phyloP scores from a whole-genome alignment of 2,113 vertebrate genomes.

The Hydrochoerus hydrochaeris region DNA sequence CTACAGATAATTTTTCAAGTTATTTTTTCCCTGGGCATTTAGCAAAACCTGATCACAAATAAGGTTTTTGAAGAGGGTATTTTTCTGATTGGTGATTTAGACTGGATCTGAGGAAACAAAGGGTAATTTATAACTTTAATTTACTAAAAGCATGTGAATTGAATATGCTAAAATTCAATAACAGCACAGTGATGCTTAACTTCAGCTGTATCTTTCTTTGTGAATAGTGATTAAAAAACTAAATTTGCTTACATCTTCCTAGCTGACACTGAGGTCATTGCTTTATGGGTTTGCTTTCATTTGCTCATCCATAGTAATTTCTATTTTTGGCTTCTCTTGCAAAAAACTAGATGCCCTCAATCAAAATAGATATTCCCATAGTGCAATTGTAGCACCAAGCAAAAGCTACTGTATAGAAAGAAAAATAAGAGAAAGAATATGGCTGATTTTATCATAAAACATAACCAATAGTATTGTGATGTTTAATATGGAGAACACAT shows the following conservation, averaged over 20 bases:
- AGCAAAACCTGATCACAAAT: conserved; percentile 62
- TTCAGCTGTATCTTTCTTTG: conserved; percentile 83
- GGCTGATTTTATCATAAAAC: conserved; percentile 81
- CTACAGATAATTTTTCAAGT: conserved; percentile 50
- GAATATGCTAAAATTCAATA: conserved; percentile 83
- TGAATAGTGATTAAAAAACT: conserved; percentile 86
- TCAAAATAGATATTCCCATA: conserved; percentile 83
- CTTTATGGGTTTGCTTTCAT: conserved; percentile 87
- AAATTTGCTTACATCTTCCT: conserved; percentile 86
- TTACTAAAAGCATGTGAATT: conserved; percentile 85
- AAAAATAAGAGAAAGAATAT: neutral
- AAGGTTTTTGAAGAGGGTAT: conserved; percentile 40
- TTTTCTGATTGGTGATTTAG: conserved; percentile 68
- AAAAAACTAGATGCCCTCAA: conserved; percentile 84
- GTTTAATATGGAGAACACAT: conserved; percentile 82
- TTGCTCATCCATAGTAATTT: conserved; percentile 85
- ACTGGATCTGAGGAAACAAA: conserved; percentile 81
- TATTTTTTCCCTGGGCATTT: conserved; percentile 51
- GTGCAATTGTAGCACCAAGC: conserved; percentile 74
- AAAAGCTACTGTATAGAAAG: conserved; percentile 32
- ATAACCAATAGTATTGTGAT: conserved; percentile 83
- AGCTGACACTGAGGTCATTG: conserved; percentile 86
- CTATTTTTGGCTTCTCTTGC: conserved; percentile 84
- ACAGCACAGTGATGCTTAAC: conserved; percentile 76
- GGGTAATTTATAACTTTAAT: conserved; percentile 83